Evolutionary conservation across 2,888 invertebrate species (phyloP), one percentile per base, ranked within the genome.

Genomic region (Dasypogon diadema): DNA sequence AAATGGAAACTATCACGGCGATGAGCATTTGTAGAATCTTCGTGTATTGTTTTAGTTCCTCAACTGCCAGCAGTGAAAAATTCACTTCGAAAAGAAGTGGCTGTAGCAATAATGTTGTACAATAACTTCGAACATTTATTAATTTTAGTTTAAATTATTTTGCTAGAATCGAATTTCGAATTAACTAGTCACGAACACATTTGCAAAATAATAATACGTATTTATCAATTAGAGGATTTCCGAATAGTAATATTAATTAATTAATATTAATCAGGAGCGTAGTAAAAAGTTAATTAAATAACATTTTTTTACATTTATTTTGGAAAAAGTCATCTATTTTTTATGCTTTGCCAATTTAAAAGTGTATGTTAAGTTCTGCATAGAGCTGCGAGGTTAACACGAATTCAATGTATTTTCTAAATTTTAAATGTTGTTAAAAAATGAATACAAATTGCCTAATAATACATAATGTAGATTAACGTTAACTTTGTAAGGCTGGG

Each of bases 1-100:
- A 79, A 92, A 92, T 81, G 92, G 92, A 58, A 88, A 89, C 78
- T 91, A 90, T 80, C 88, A 89, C 22, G 93, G 92, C 78, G 93
- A 93, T 86, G 93, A 93, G 85, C 92, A 92, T 81, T 90, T 92
- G 83, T 92, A 91, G 90, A 60, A 70, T 34, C 70, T 70, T 70
- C 34, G 54, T 65, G n/a, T n/a, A n/a, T 75, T 37, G 48, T 75
- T 63, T 48, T 22, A 37, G 16, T 12, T 24, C 48, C 24, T 54
- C 24, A 30, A 12, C 42, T 51, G 12, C 22, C n/a, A 34, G 12
- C 21, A 6, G 18, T 34, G 51, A 54, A 18, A 54, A 54, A 54
- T 34, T 26, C 21, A 60, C 58, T 55, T 73, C 55, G 10, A 34
- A 73, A 48, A 60, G 60, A 56, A 63, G 34, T 46, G 48, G 18